Percentiles rank a stretch among this genome's conserved stretches.
Conservation (phyloP, 2,888 invertebrate genomes). For the Leptinotarsa rubiginosa region DNA sequence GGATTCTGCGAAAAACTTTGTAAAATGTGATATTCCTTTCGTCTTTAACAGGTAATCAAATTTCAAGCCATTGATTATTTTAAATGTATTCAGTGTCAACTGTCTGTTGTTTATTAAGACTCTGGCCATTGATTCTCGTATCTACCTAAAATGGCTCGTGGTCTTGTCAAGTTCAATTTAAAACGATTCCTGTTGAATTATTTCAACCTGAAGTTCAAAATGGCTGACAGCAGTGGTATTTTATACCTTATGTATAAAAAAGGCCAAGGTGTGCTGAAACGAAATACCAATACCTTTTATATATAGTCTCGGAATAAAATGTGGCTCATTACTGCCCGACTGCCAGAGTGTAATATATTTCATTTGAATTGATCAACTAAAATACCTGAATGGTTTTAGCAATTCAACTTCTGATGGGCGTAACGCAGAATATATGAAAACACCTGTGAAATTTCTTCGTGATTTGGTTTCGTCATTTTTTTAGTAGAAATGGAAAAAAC, state of each 20-base stretch:
- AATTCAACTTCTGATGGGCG: constrained; percentile 13
- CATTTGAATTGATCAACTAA: constrained; percentile 18
- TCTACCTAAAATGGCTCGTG: constrained; percentile 12
- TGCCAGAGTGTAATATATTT: constrained; percentile 23
- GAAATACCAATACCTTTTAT: constrained; percentile 39
- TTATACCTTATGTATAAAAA: constrained; percentile 40
- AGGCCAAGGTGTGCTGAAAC: constrained; percentile 43
- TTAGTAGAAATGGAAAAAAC: neutral
- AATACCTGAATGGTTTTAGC: constrained; percentile 11
- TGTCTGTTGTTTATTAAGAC: constrained; percentile 18
- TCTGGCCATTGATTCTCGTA: constrained; percentile 16
- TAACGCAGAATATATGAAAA: constrained; percentile 7
- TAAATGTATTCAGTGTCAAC: constrained; percentile 15
- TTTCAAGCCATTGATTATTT: constrained; percentile 18
- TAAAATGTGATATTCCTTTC: constrained; percentile 34
- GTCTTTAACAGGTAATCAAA: constrained; percentile 39
- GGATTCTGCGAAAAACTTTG: constrained; percentile 31
- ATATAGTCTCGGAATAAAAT: constrained; percentile 33
- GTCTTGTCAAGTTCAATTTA: constrained; percentile 11
- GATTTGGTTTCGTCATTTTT: neutral
- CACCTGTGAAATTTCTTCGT: constrained; percentile 3
- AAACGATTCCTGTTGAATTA: constrained; percentile 22
- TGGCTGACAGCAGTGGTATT: constrained; percentile 47
- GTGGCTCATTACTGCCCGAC: constrained; percentile 27
- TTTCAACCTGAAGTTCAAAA: constrained; percentile 45